Evolutionary conservation across 2,888 invertebrate genomes (phyloP).

Genomic region (Bembecia ichneumoniformis): DNA sequence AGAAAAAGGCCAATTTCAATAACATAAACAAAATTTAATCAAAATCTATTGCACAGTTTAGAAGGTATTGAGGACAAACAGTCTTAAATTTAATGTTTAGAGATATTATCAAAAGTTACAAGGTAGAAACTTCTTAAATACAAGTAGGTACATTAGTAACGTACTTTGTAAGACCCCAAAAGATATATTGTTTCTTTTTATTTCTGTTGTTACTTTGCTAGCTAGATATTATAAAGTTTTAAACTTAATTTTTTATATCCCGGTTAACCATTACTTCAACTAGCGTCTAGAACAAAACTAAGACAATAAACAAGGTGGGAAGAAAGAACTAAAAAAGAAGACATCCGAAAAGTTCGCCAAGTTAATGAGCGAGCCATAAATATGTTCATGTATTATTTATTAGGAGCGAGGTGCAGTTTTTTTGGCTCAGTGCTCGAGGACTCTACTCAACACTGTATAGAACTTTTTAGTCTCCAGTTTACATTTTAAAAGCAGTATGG

Average conservation of each 20-base stretch:
- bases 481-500: neutral
- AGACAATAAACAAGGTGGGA: slow-evolving; percentile 7
- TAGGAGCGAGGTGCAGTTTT: slow-evolving; percentile 45
- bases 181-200: neutral
- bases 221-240: neutral
- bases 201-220: neutral
- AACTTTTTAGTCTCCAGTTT: neutral
- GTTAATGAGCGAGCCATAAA: slow-evolving; percentile 53
- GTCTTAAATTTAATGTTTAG: no score
- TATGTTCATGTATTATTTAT: slow-evolving; percentile 60
- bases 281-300: slow-evolving; percentile 7
- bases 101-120: no score
- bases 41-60: no score
- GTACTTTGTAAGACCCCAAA: neutral
- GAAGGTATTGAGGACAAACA: no score
- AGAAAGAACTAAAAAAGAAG: slow-evolving; percentile 19
- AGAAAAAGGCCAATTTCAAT: no score
- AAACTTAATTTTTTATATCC: neutral
- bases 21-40: no score
- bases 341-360: slow-evolving; percentile 34
- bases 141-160: no score
- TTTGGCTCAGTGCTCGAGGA: slow-evolving; percentile 42
- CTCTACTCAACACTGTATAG: slow-evolving; percentile 11
- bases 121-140: no score
- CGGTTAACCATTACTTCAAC: slow-evolving; percentile 1